These are phyloP conservation scores for Cantharis flavilabris DNA, from an alignment of 2,888 invertebrate genomes.

Conservation along the genomic window DNA sequence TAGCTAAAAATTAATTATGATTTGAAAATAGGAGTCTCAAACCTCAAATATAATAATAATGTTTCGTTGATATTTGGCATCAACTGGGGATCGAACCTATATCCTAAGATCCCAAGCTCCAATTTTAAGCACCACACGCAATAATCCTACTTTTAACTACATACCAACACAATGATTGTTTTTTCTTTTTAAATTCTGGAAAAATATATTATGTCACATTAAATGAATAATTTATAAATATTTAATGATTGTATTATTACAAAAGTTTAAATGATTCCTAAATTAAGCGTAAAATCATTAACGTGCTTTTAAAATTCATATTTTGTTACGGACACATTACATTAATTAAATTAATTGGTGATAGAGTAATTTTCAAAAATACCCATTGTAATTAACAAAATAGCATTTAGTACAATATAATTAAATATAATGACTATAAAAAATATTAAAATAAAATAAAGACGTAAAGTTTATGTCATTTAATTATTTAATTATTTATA, in stretches of 20 bases:
- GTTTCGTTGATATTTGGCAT: too few relatives aligned
- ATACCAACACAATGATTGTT: too few relatives aligned
- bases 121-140: too few relatives aligned
- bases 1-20: too few relatives aligned
- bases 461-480: too few relatives aligned
- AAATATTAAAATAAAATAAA: background rate
- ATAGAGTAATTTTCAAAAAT: background rate
- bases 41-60: too few relatives aligned
- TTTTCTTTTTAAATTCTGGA: background rate
- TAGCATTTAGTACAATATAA: background rate
- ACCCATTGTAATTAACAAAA: background rate
- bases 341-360: background rate
- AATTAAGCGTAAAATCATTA: background rate
- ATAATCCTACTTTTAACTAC: too few relatives aligned
- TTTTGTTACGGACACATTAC: background rate
- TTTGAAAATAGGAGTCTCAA: too few relatives aligned
- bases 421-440: background rate
- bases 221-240: background rate
- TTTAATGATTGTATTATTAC: background rate
- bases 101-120: too few relatives aligned
- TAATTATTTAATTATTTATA: background rate
- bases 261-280: background rate
- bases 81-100: too few relatives aligned
- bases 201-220: background rate
- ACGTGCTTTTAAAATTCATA: background rate